Percentiles rank a stretch among this genome's conserved stretches.
phyloP scores from a whole-genome alignment of 2,113 vertebrate species.

The Xenopus laevis region DNA sequence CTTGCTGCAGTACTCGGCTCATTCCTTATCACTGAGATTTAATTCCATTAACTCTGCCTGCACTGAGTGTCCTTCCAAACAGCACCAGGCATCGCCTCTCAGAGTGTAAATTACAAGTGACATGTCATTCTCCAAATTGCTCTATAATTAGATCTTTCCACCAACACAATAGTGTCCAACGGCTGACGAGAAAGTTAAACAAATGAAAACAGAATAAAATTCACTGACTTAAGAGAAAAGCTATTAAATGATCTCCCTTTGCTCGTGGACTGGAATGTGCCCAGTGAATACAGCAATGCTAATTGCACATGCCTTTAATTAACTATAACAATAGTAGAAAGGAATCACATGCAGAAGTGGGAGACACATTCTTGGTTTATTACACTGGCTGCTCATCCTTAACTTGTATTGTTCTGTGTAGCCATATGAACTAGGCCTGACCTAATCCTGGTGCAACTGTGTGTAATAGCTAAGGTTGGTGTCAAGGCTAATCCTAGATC shows the following conservation, averaged over 20 bases:
- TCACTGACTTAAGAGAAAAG: not conserved
- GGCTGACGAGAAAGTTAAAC: not conserved
- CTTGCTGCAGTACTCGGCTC: too few relatives aligned
- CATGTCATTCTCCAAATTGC: not conserved
- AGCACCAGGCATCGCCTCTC: not conserved
- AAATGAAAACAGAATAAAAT: not conserved
- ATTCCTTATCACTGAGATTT: not conserved
- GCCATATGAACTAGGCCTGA: too few relatives aligned
- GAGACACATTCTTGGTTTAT: constrained; percentile 32
- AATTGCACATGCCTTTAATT: constrained; percentile 39
- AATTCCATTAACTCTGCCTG: not conserved
- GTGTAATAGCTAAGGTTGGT: too few relatives aligned
- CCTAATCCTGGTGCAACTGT: too few relatives aligned
- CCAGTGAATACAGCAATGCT: constrained; percentile 12
- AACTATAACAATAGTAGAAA: constrained; percentile 27
- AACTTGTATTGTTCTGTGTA: too few relatives aligned
- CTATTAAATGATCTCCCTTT: not conserved
- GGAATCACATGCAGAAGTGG: not conserved
- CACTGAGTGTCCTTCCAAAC: not conserved
- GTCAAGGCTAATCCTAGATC: too few relatives aligned
- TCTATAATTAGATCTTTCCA: constrained; percentile 1
- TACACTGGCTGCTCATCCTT: constrained; percentile 1
- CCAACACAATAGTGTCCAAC: not conserved
- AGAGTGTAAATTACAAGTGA: not conserved
- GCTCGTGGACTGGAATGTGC: constrained; percentile 7